A percentile compares a stretch with the other conserved stretches of the same genome.
These are phyloP conservation scores for Herpetotheres cachinnans DNA, from an alignment of 2,113 vertebrate species.

Conservation along the genomic window DNA sequence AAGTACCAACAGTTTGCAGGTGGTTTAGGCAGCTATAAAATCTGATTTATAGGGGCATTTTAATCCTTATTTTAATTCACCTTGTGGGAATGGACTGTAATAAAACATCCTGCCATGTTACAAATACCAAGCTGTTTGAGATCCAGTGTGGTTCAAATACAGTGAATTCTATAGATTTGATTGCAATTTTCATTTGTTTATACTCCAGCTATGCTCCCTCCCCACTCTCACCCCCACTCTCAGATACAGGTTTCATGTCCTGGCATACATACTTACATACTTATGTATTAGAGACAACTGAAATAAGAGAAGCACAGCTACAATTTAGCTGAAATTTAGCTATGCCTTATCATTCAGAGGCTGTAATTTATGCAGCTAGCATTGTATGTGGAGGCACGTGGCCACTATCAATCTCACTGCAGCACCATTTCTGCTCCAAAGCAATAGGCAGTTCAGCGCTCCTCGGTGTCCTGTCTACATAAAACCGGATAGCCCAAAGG, in stretches of 20 bases:
- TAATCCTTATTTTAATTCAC: constrained; percentile 69
- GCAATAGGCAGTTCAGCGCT: not conserved
- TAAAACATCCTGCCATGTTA: constrained; percentile 14
- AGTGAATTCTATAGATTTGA: not conserved
- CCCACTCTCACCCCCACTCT: not conserved
- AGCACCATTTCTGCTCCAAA: not conserved
- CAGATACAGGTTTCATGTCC: not conserved
- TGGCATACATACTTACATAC: not conserved
- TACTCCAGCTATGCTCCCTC: not conserved
- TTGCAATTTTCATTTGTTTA: not conserved
- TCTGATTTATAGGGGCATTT: constrained; percentile 65
- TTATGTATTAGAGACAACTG: not conserved
- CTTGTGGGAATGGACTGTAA: constrained; percentile 44
- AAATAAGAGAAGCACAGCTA: not conserved
- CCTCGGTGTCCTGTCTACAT: not conserved
- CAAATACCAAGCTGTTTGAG: not conserved
- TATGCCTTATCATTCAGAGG: not conserved
- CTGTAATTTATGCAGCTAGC: not conserved
- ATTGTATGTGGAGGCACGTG: not conserved
- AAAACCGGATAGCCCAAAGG: not conserved
- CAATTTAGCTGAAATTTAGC: not conserved
- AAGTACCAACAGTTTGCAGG: constrained; percentile 66
- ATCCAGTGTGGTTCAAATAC: not conserved
- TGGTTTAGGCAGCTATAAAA: constrained; percentile 66
- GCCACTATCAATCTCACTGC: not conserved